These are phyloP conservation scores for Cyclopterus lumpus DNA, from an alignment of 2,797 vertebrate genomes.

Conservation along the genomic window DNA sequence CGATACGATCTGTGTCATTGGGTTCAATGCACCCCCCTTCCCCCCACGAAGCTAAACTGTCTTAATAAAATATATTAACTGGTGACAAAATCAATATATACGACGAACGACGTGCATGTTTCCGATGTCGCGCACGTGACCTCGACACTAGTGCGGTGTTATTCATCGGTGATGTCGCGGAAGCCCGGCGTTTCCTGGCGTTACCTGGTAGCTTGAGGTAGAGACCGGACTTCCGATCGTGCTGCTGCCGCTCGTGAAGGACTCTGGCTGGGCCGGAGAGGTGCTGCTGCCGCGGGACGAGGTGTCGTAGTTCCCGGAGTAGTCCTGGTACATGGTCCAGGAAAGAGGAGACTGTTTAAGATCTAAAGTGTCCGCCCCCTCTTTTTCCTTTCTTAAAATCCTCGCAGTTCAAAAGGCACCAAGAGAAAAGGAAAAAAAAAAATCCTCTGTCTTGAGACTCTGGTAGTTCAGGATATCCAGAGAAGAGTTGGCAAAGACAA, in stretches of 20 bases:
- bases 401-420: constrained; percentile 73
- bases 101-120: accelerated
- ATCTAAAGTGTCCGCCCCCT: constrained; percentile 43
- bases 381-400: constrained; percentile 47
- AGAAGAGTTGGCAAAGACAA: constrained; percentile 51
- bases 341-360: constrained; percentile 61
- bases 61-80: background rate
- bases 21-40: constrained; percentile 3
- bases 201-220: constrained; percentile 91
- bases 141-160: background rate
- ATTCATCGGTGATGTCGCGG: background rate
- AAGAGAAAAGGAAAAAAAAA: constrained; percentile 49
- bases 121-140: background rate
- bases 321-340: constrained; percentile 99
- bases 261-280: constrained; percentile 94
- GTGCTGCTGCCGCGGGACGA: constrained; percentile 98
- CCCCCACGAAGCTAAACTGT: constrained; percentile 4
- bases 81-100: no score
- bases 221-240: constrained; percentile 87
- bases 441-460: constrained; percentile 64
- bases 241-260: constrained; percentile 90
- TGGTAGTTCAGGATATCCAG: constrained; percentile 62
- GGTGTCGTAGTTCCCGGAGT: constrained; percentile 97
- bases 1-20: constrained; percentile 36
- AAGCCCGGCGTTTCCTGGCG: background rate